phyloP scores from a whole-genome alignment of 2,888 invertebrate genomes.

The Xestia ashworthii region DNA sequence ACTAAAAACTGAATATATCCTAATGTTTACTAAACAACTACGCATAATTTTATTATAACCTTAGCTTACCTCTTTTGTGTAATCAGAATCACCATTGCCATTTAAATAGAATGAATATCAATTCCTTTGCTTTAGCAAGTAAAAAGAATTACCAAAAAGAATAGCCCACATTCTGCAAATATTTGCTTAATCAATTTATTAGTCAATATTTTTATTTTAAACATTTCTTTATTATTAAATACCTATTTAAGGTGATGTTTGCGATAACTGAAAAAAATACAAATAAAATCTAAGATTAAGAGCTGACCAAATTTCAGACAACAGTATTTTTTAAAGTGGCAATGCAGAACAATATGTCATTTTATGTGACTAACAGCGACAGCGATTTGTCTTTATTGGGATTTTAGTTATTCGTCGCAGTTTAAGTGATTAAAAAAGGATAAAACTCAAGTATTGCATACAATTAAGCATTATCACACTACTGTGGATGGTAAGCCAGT shows the following conservation, averaged over 20 bases:
- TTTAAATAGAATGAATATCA: too few species aligned
- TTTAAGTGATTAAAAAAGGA: slow-evolving; percentile 37
- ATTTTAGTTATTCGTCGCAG: slow-evolving; percentile 46
- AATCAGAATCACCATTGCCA: not conserved
- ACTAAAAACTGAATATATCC: not conserved
- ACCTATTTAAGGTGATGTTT: not conserved
- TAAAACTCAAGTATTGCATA: slow-evolving; percentile 22
- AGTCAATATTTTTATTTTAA: too few species aligned
- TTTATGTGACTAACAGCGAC: slow-evolving; percentile 61
- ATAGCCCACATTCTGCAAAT: slow-evolving; percentile 15
- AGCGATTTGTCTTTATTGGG: slow-evolving; percentile 37
- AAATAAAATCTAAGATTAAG: not conserved
- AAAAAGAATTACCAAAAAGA: not conserved
- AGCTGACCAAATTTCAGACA: not conserved
- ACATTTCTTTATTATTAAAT: not conserved
- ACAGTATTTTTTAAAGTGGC: slow-evolving; percentile 33
- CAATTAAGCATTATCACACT: slow-evolving; percentile 22
- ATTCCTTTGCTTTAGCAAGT: not conserved
- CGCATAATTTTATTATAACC: too few species aligned
- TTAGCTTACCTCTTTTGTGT: not conserved
- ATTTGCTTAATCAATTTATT: too few species aligned
- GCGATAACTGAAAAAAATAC: too few species aligned
- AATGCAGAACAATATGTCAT: slow-evolving; percentile 52
- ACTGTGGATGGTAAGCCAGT: slow-evolving; percentile 58
- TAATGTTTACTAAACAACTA: not conserved